These are phyloP conservation scores for Paralvinella palmiformis DNA, from an alignment of 1,140 invertebrate species.

Conservation along the genomic window DNA sequence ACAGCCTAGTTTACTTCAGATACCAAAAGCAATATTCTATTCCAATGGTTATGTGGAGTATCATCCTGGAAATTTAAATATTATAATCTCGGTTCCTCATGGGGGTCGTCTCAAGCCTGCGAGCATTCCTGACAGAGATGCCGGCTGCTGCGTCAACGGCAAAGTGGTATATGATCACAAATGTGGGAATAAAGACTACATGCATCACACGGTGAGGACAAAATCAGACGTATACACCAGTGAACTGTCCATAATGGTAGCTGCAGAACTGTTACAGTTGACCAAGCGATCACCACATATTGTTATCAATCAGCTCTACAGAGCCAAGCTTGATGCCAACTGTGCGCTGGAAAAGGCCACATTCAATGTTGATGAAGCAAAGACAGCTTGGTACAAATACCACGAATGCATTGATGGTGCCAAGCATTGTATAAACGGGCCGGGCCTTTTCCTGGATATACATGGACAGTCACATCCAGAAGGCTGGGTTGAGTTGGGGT, in stretches of 20 bases:
- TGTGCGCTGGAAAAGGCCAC: background rate
- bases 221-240: background rate
- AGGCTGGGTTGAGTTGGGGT: conserved; percentile 21
- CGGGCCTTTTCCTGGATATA: conserved; percentile 20
- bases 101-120: background rate
- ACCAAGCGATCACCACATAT: background rate
- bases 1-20: no score
- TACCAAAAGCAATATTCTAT: no score
- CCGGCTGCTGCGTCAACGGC: background rate
- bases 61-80: background rate
- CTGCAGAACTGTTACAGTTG: background rate
- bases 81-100: background rate
- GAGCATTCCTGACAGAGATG: background rate
- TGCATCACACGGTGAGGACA: background rate
- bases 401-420: background rate
- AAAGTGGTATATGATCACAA: background rate
- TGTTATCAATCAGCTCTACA: background rate
- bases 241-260: background rate
- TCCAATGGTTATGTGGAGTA: no score
- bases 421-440: background rate
- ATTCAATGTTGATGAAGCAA: background rate
- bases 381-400: conserved; percentile 6
- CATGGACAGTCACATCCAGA: conserved; percentile 21
- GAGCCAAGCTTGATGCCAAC: conserved; percentile 10
- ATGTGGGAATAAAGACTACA: background rate